A percentile compares a stretch with the other conserved stretches of the same genome.
Evolutionary conservation across 1,140 invertebrate genomes (phyloP).

Genomic region (Proctacanthus coquilletti): DNA sequence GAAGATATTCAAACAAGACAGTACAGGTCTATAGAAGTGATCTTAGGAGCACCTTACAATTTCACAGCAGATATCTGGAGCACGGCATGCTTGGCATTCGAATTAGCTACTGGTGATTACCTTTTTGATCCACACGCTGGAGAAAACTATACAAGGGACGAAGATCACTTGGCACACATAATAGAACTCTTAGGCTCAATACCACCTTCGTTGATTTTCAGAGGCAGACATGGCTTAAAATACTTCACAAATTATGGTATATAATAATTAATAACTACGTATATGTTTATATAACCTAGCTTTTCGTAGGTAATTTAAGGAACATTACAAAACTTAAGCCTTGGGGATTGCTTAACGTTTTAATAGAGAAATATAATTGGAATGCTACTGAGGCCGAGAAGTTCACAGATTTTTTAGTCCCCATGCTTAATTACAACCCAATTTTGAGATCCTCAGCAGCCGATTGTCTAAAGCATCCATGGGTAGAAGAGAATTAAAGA

Average conservation of each 20-base stretch:
- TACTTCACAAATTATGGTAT: slow-evolving; percentile 29
- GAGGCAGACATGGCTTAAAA: slow-evolving; percentile 27
- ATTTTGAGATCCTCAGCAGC: slow-evolving; percentile 78
- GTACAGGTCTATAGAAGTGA: slow-evolving; percentile 93
- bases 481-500: slow-evolving; percentile 60
- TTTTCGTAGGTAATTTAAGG: slow-evolving; percentile 60
- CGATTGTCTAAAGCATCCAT: slow-evolving; percentile 84
- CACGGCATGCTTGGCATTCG: slow-evolving; percentile 96
- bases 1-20: slow-evolving; percentile 95
- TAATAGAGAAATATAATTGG: slow-evolving; percentile 95
- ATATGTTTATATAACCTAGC: not conserved
- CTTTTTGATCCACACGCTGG: slow-evolving; percentile 94
- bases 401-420: slow-evolving; percentile 84
- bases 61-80: slow-evolving; percentile 97
- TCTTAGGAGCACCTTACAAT: slow-evolving; percentile 84
- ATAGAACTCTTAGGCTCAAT: slow-evolving; percentile 94
- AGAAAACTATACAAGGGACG: slow-evolving; percentile 76
- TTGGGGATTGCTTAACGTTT: slow-evolving; percentile 81
- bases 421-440: slow-evolving; percentile 94
- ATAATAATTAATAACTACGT: slow-evolving; percentile 26
- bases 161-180: slow-evolving; percentile 97
- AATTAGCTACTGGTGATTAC: slow-evolving; percentile 97
- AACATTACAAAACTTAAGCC: slow-evolving; percentile 89
- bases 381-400: slow-evolving; percentile 64
- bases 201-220: slow-evolving; percentile 38